These are phyloP conservation scores for Chrysolina americana DNA, from an alignment of 2,888 invertebrate genomes.

Conservation along the genomic window DNA sequence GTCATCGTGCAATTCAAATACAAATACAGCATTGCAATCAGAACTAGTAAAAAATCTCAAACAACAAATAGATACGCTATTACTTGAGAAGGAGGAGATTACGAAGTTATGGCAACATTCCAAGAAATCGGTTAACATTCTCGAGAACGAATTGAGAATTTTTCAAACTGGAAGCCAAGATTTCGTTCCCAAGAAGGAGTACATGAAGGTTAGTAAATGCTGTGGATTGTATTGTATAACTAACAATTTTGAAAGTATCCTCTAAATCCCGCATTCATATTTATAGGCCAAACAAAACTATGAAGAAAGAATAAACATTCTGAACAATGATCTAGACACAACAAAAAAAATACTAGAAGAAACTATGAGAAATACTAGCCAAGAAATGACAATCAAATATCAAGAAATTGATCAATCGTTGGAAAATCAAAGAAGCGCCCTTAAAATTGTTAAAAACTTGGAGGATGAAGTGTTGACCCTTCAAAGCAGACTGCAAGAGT, in stretches of 20 bases:
- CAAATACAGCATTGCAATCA: constrained; percentile 37
- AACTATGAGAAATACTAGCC: constrained; percentile 24
- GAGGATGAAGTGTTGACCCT: constrained; percentile 71
- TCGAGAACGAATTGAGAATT: constrained; percentile 78
- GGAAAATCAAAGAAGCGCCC: constrained; percentile 72
- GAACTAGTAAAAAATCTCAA: constrained; percentile 57
- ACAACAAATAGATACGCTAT: constrained; percentile 53
- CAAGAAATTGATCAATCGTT: constrained; percentile 53
- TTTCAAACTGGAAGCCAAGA: constrained; percentile 66
- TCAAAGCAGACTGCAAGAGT: constrained; percentile 67
- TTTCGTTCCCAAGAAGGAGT: constrained; percentile 61
- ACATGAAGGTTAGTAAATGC: constrained; percentile 23
- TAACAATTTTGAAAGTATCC: not conserved
- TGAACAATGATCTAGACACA: constrained; percentile 66
- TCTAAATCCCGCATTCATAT: not conserved
- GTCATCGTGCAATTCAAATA: constrained; percentile 30
- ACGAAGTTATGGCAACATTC: constrained; percentile 79
- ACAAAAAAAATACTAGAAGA: constrained; percentile 50
- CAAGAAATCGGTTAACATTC: constrained; percentile 76
- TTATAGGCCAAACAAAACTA: constrained; percentile 70
- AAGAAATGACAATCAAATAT: constrained; percentile 73
- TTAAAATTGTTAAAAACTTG: constrained; percentile 67
- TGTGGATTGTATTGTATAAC: no score
- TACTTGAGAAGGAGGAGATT: constrained; percentile 77
- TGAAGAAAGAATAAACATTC: constrained; percentile 71